phyloP scores from a whole-genome alignment of 2,888 invertebrate genomes.

The Chrysotoxum bicinctum region DNA sequence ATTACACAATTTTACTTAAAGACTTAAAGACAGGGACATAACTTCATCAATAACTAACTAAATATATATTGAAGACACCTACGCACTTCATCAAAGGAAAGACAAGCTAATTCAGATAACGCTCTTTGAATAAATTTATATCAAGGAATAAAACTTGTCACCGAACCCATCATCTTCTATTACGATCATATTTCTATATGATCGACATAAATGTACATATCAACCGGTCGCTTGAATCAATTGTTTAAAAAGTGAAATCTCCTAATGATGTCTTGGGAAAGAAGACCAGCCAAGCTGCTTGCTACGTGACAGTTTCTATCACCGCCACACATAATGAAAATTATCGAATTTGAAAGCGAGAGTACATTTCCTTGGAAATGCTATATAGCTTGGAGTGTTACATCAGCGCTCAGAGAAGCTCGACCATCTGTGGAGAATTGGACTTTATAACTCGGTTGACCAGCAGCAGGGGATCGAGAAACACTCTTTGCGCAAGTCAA shows the following conservation, averaged over 20 bases:
- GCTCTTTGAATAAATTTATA: background rate
- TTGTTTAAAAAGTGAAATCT: constrained; percentile 72
- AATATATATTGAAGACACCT: no score
- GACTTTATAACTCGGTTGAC: constrained; percentile 57
- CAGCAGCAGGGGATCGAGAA: constrained; percentile 42
- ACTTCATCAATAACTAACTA: no score
- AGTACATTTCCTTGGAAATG: constrained; percentile 70
- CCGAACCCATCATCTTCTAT: constrained; percentile 3
- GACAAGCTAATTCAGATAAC: background rate
- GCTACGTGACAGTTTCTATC: constrained; percentile 72
- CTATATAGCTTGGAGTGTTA: constrained; percentile 15
- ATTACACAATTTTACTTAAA: no score
- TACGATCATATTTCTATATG: constrained; percentile 20
- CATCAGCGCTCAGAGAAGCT: constrained; percentile 47
- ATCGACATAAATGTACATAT: constrained; percentile 9
- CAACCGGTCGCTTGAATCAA: constrained; percentile 35
- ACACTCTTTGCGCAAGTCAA: constrained; percentile 40
- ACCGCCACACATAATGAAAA: constrained; percentile 72
- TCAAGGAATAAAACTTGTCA: constrained; percentile 1
- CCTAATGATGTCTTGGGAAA: constrained; percentile 67
- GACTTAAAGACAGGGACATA: no score
- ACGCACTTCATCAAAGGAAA: background rate
- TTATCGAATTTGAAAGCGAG: constrained; percentile 73
- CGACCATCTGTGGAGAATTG: constrained; percentile 60
- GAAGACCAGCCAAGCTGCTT: constrained; percentile 54